Base-by-base conservation (phyloP, 2,797 vertebrate species). In the Pipistrellus kuhlii region DNA sequence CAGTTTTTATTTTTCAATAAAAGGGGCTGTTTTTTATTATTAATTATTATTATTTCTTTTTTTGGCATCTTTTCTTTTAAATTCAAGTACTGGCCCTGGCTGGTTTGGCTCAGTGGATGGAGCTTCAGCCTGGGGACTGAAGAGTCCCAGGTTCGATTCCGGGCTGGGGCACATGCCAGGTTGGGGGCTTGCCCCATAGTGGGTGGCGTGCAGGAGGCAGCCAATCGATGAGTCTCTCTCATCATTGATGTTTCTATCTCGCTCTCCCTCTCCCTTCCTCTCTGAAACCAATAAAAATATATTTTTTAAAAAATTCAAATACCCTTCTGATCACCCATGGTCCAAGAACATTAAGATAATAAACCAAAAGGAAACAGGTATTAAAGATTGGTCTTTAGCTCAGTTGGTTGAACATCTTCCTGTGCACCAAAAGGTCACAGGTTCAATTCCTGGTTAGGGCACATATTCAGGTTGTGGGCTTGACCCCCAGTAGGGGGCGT, bases 1-100 rank as follows among this genome's bases (percentile, higher is more conserved):
- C n/a, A 35, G 20, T 81, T 80, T 90, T 80, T 90, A 5, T 55
- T 66, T 87, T 73, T 81, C 12, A 41, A 57, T 46, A 41, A 84
- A 68, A 76, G 32, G 21, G 21, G 32, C 18, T 68, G 18, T 68
- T 35, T 68, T 68, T 8, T 68, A 44, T 35, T 66, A 25, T 25
- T 27, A 41, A 41, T 41, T 41, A 41, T 41, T 48, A 30, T 30
- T 68, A 6, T 32, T n/a, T 66, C 4, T 35, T 68, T 21, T 21
- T 35, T 68, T 68, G 27, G 2, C 10, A 59, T 59, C 23, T 30
- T 62, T n/a, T n/a, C n/a, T n/a, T n/a, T n/a, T n/a, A 35, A 68
- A 35, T 68, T 68, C 32, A 68, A 68, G 35, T 68, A 21, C 32
- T 18, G 11, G 2, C 62, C 30, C 30, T n/a, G 15, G 30, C 62